These are phyloP conservation scores for Cryptotermes secundus DNA, from an alignment of 1,140 invertebrate genomes.

Conservation along the genomic window DNA sequence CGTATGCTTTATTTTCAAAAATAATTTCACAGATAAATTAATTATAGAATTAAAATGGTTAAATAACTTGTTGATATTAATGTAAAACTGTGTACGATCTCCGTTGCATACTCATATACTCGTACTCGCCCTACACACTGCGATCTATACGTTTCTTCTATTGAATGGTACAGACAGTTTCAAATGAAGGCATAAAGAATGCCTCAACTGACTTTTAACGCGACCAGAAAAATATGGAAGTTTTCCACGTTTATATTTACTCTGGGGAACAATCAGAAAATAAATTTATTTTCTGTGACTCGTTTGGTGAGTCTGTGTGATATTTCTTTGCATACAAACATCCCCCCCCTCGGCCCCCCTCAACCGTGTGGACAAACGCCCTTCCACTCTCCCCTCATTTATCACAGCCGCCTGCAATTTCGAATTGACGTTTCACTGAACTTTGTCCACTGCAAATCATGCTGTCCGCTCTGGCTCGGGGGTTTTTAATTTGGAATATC, in stretches of 20 bases:
- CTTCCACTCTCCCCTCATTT: neutral
- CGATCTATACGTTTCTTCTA: no score
- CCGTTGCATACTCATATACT: no score
- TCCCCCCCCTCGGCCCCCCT: neutral
- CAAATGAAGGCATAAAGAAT: neutral
- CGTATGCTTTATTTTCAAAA: no score
- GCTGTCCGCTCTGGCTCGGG: neutral
- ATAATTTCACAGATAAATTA: no score
- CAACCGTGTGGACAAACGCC: neutral
- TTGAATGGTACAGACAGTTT: neutral
- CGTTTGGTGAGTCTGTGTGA: neutral
- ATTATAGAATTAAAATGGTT: no score
- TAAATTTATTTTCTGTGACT: constrained; percentile 1
- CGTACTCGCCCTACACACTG: no score
- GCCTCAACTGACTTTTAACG: neutral
- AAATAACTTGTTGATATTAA: no score
- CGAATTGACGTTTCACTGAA: constrained; percentile 8
- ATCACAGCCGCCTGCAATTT: neutral
- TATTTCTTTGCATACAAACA: neutral
- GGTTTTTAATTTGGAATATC: neutral
- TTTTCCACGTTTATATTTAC: neutral
- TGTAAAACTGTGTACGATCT: no score
- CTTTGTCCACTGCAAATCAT: constrained; percentile 19
- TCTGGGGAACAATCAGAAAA: neutral
- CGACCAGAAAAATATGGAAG: neutral